Conservation (phyloP, 1,140 invertebrate genomes). For the Lucilia cuprina region DNA sequence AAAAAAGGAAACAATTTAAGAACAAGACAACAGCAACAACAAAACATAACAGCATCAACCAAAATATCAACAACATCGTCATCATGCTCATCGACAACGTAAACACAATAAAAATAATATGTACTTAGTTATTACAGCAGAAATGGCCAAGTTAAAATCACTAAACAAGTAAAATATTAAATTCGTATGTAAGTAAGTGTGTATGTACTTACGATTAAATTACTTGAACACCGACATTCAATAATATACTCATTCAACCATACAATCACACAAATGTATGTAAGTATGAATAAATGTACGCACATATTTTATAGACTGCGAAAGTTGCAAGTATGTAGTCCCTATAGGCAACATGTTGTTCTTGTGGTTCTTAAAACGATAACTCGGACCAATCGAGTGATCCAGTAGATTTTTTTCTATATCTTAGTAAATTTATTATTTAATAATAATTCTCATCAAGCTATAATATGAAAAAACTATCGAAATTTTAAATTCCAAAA, state of each 20-base stretch:
- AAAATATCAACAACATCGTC: not conserved
- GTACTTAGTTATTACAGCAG: not conserved
- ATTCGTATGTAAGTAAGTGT: not conserved
- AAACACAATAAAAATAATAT: not conserved
- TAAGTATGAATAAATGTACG: too few relatives aligned
- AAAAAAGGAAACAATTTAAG: not conserved
- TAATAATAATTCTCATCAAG: too few relatives aligned
- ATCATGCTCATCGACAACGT: not conserved
- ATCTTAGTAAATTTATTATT: too few relatives aligned
- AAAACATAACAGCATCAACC: not conserved
- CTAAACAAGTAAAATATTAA: not conserved
- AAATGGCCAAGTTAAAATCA: slow-evolving; percentile 1
- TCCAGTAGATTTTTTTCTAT: too few relatives aligned
- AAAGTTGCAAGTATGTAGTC: too few relatives aligned
- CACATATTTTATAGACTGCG: too few relatives aligned
- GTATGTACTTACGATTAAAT: not conserved
- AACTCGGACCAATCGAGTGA: too few relatives aligned
- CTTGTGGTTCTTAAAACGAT: too few relatives aligned
- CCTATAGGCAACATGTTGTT: too few relatives aligned
- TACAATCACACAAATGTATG: not conserved
- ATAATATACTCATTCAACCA: not conserved
- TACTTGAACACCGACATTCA: not conserved
- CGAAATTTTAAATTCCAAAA: too few relatives aligned
- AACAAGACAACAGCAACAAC: not conserved
- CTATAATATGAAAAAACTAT: too few relatives aligned